Percentiles rank a stretch among this genome's conserved stretches.
phyloP scores from a whole-genome alignment of 2,113 vertebrate genomes.

The Cyanocitta stelleri region DNA sequence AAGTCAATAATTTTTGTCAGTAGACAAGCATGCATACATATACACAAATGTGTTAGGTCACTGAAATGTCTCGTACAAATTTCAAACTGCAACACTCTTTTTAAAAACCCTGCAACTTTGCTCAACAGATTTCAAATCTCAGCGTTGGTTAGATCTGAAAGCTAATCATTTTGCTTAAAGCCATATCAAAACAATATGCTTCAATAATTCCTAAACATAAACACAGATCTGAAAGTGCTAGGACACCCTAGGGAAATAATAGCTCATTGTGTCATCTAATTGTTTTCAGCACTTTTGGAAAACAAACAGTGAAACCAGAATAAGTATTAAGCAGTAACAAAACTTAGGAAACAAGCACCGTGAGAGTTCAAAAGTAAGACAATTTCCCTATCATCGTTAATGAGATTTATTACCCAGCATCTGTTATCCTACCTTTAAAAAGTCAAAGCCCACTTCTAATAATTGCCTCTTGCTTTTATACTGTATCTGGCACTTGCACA shows the following conservation, averaged over 20 bases:
- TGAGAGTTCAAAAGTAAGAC: conserved; percentile 29
- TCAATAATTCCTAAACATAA: conserved; percentile 14
- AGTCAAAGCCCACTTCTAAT: conserved; percentile 54
- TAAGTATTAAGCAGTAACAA: not conserved
- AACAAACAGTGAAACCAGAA: not conserved
- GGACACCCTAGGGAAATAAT: not conserved
- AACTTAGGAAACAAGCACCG: not conserved
- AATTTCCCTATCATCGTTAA: not conserved
- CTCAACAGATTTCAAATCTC: not conserved
- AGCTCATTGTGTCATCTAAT: conserved; percentile 6
- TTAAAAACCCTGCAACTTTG: not conserved
- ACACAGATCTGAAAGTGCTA: not conserved
- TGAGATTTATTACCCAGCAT: conserved; percentile 48
- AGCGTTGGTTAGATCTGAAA: not conserved
- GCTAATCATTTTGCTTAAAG: not conserved
- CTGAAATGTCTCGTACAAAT: not conserved
- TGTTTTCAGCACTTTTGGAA: not conserved
- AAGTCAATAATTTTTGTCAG: not conserved
- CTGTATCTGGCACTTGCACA: not conserved
- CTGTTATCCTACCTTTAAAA: conserved; percentile 40
- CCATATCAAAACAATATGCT: not conserved
- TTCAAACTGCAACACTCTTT: not conserved
- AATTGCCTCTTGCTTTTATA: conserved; percentile 46
- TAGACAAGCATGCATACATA: not conserved
- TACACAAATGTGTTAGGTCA: not conserved